These are phyloP conservation scores for Naja naja DNA, from an alignment of 2,113 vertebrate genomes.

Conservation along the genomic window DNA sequence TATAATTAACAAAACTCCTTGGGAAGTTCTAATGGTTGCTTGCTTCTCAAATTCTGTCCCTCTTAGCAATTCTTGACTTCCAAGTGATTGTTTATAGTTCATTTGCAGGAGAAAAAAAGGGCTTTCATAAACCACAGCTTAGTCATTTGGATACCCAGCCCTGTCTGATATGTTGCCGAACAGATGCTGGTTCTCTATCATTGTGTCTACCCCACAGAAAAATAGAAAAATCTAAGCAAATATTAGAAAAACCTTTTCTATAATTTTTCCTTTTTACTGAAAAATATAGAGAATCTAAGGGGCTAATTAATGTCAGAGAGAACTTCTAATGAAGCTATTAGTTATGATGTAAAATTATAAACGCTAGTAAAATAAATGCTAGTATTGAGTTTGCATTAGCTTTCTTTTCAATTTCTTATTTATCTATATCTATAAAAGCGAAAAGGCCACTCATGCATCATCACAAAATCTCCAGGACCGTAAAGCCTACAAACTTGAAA, in stretches of 20 bases:
- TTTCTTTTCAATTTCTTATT: not conserved
- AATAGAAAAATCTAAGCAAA: not conserved
- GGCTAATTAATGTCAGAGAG: not conserved
- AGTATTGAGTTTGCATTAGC: not conserved
- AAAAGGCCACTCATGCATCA: no score
- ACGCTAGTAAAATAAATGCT: not conserved
- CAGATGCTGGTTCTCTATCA: not conserved
- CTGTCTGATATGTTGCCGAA: not conserved
- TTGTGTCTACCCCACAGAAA: not conserved
- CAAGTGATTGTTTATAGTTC: not conserved
- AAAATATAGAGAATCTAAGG: not conserved
- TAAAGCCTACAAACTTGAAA: no score
- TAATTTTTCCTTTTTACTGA: not conserved
- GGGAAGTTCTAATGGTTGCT: not conserved
- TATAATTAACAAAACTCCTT: not conserved
- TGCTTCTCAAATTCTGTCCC: not conserved
- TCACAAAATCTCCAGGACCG: no score
- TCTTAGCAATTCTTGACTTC: not conserved
- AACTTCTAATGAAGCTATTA: not conserved
- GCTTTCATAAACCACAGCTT: not conserved
- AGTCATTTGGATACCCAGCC: not conserved
- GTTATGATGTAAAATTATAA: not conserved
- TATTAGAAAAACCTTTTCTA: not conserved
- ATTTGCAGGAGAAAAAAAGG: not conserved
- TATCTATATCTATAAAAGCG: not conserved